Conservation (phyloP, 2,113 vertebrate genomes). For the Cathartes aura region DNA sequence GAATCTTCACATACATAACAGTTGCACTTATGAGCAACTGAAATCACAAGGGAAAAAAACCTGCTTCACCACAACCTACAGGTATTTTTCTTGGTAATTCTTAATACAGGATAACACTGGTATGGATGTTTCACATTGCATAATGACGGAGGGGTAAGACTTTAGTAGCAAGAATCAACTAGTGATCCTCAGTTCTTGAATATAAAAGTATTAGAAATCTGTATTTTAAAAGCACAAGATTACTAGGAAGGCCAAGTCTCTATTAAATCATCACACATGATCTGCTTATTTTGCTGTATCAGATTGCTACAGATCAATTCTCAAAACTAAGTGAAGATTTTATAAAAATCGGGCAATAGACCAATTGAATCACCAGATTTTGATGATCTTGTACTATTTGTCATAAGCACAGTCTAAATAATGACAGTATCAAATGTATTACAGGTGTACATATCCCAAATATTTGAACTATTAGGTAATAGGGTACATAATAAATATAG, state of each 20-base stretch:
- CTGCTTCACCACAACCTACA: background rate
- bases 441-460: background rate
- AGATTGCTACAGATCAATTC: background rate
- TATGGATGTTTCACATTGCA: background rate
- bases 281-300: background rate
- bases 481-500: background rate
- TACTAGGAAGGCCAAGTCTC: background rate
- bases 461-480: background rate
- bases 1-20: background rate
- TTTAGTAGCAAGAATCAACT: background rate
- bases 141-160: background rate
- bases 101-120: background rate
- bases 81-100: background rate
- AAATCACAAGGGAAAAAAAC: background rate
- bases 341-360: background rate
- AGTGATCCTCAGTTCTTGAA: background rate
- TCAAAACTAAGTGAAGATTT: background rate
- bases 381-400: background rate
- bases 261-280: background rate
- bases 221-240: background rate
- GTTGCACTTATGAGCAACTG: background rate
- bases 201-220: background rate
- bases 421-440: background rate
- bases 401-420: background rate
- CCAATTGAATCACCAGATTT: slow-evolving; percentile 1